Conservation (phyloP, 2,797 vertebrate species). For the Melanotaenia maccullochi region DNA sequence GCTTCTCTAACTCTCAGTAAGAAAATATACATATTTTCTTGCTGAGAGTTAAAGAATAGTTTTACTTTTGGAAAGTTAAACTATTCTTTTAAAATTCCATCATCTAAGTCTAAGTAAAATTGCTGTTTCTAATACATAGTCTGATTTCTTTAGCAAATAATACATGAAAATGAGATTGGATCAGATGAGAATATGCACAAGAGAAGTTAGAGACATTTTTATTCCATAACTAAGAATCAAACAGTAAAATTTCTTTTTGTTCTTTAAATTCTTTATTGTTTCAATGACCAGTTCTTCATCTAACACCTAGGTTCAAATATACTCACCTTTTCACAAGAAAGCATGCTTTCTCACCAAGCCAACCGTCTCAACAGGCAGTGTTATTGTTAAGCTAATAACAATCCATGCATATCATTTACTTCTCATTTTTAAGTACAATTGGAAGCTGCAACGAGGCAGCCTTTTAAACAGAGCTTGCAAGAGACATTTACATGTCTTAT, state of each 20-base stretch:
- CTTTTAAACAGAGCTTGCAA: constrained; percentile 40
- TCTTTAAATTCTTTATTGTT: not conserved
- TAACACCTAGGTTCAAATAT: too few species aligned
- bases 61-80: not conserved
- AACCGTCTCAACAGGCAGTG: constrained; percentile 24
- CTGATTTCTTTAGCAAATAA: not conserved
- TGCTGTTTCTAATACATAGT: not conserved
- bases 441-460: constrained; percentile 15
- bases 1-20: not conserved
- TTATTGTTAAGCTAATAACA: constrained; percentile 57
- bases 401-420: constrained; percentile 44
- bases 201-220: not conserved
- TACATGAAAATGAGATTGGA: not conserved
- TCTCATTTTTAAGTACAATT: constrained; percentile 57
- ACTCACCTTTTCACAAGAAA: constrained; percentile 27
- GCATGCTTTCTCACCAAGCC: constrained; percentile 30
- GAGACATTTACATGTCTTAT: constrained; percentile 67
- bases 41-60: too few species aligned
- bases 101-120: not conserved
- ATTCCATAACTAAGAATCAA: not conserved
- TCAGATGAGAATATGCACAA: not conserved
- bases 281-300: not conserved
- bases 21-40: not conserved
- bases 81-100: not conserved
- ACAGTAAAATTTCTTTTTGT: constrained; percentile 10